Evolutionary conservation across 2,797 vertebrate species (phyloP), one percentile per base, ranked within the genome.

Genomic region (Rhynchonycteris naso): DNA sequence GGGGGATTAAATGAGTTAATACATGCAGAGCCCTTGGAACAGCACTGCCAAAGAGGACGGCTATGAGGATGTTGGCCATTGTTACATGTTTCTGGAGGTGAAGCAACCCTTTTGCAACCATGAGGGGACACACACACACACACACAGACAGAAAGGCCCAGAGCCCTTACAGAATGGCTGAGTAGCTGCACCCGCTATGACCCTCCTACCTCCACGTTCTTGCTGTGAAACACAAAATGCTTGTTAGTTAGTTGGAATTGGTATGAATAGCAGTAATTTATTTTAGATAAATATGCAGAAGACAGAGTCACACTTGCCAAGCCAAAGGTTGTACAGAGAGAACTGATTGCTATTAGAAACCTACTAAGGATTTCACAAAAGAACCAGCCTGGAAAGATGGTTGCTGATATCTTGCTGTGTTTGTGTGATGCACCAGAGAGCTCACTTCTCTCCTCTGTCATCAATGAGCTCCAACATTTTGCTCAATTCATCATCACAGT

Each of bases 391-490:
- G 59, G 71, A 38, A 14, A 50, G 56, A 43, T 19, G 19, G 47
- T 3, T 30, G n/a, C 16, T 1, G 22, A 35, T 28, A 3, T 33
- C 56, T 71, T 16, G 59, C 43, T 38, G n/a, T 63, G 59, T n/a
- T 22, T 35, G 43, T 28, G n/a, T 50, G 58, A 28, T 7, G 4
- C 0, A 19, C 72, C 35, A 28, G 3, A 2, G 3, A 35, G n/a
- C 59, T 30, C 72, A 7, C 59, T 24, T 65, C 47, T 38, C 33
- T 21, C 86, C 47, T 22, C 22, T 59, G 4, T 28, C 5, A 10
- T 66, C 11, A 66, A 47, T 19, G 7, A 65, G 43, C 59, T 16
- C 47, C 47, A 30, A 30, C 18, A 7, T 66, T 54, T 28, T 16
- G n/a, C 65, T 30, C 61, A 38, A 10, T 35, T 30, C 14, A n/a